phyloP scores from a whole-genome alignment of 1,140 invertebrate genomes.

The Ceratina japonica region DNA sequence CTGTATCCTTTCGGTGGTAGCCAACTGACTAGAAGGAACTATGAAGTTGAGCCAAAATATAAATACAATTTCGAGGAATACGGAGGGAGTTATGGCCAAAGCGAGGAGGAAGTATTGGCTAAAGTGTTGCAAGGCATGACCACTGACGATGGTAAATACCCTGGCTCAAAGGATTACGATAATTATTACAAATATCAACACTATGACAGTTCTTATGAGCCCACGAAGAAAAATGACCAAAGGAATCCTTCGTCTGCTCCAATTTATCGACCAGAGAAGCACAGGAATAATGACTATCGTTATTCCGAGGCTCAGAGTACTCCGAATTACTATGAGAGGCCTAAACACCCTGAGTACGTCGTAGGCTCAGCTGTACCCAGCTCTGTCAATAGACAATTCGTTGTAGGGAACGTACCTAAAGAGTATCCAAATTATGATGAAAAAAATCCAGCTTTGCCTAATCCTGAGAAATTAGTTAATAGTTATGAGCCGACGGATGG shows the following conservation, averaged over 20 bases:
- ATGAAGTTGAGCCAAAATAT: conserved; percentile 82
- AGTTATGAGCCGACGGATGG: conserved; percentile 28
- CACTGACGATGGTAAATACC: conserved; percentile 64
- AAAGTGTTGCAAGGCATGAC: conserved; percentile 88
- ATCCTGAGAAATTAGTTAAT: conserved; percentile 8
- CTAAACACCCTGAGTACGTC: conserved; percentile 59
- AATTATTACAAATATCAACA: conserved; percentile 71
- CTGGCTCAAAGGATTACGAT: conserved; percentile 59
- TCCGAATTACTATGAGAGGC: conserved; percentile 68
- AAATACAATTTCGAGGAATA: conserved; percentile 84
- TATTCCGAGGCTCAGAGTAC: conserved; percentile 68
- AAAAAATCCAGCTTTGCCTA: conserved; percentile 17
- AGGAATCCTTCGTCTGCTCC: conserved; percentile 55
- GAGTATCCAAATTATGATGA: conserved; percentile 66
- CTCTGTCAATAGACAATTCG: conserved; percentile 72
- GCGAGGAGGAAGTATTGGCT: conserved; percentile 86
- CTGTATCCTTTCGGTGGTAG: conserved; percentile 86
- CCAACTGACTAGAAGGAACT: conserved; percentile 83
- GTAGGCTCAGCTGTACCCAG: conserved; percentile 39
- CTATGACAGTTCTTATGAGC: conserved; percentile 60
- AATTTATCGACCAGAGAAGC: conserved; percentile 70
- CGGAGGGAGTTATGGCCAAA: conserved; percentile 82
- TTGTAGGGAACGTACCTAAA: conserved; percentile 74
- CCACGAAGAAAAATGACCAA: conserved; percentile 60
- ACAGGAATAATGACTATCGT: conserved; percentile 74